Percentiles rank a stretch among this genome's conserved stretches.
These are phyloP conservation scores for Ceratotherium simum DNA, from an alignment of 2,113 vertebrate species.

Conservation along the genomic window DNA sequence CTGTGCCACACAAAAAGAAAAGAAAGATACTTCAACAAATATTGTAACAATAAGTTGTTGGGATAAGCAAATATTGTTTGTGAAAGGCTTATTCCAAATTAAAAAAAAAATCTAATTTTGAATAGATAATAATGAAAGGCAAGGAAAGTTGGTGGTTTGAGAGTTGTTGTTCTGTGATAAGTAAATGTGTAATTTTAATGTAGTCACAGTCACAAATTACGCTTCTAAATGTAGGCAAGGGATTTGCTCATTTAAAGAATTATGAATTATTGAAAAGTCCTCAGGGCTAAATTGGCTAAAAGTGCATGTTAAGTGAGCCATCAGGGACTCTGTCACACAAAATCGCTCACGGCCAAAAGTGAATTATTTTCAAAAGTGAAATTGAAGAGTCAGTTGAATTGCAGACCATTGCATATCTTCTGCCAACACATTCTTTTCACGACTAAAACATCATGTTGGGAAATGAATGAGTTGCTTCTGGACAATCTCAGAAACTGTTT, in stretches of 20 bases:
- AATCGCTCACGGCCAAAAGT: conserved; percentile 9
- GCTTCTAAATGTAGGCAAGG: conserved; percentile 30
- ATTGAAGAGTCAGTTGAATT: conserved; percentile 44
- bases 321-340: conserved; percentile 45
- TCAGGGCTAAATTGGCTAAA: conserved; percentile 57
- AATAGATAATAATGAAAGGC: neutral
- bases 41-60: neutral
- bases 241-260: conserved; percentile 66
- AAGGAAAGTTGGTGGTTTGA: neutral
- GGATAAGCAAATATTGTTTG: conserved; percentile 6
- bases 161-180: conserved; percentile 7
- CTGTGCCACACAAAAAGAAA: neutral
- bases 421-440: neutral
- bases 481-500: neutral
- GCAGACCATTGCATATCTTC: neutral
- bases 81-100: neutral
- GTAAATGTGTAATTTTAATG: neutral
- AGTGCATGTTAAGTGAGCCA: conserved; percentile 45
- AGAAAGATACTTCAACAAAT: neutral
- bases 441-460: neutral
- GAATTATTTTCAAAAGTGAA: conserved; percentile 60
- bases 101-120: neutral
- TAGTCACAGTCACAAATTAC: conserved; percentile 35
- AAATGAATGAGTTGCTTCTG: neutral
- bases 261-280: conserved; percentile 73